Evolutionary conservation across 37 sponge, comb jelly and placozoan species (phyloP).

Genomic region (Geodia barretti): DNA sequence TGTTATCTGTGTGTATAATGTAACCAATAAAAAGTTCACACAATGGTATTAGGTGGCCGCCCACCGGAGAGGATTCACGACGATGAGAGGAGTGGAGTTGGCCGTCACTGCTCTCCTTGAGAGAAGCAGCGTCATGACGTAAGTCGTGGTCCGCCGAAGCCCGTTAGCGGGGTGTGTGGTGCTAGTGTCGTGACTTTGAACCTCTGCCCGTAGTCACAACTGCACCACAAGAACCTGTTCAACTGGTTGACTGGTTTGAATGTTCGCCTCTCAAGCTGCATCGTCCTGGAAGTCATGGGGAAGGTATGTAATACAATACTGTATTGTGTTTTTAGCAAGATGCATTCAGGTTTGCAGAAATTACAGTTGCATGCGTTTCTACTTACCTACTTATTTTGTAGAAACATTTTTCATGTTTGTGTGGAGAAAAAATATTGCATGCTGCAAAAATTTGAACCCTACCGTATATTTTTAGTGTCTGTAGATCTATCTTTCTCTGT

Average conservation of each 20-base stretch:
- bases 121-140: slow-evolving; percentile 74
- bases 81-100: slow-evolving; percentile 12
- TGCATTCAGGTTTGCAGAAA: too few relatives aligned
- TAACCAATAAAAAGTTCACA: too few relatives aligned
- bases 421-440: too few relatives aligned
- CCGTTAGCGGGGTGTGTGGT: too few relatives aligned
- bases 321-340: too few relatives aligned
- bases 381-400: too few relatives aligned
- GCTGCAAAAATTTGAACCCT: too few relatives aligned
- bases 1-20: background rate
- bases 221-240: slow-evolving; percentile 82
- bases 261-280: slow-evolving; percentile 34
- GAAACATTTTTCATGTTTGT: too few relatives aligned
- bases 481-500: too few relatives aligned
- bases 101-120: slow-evolving; percentile 27
- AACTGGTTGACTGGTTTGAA: slow-evolving; percentile 78
- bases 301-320: slow-evolving; percentile 55
- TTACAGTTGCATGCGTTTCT: too few relatives aligned
- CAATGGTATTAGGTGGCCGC: slow-evolving; percentile 73
- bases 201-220: slow-evolving; percentile 56
- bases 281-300: slow-evolving; percentile 77
- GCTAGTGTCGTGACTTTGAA: too few relatives aligned
- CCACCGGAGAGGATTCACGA: slow-evolving; percentile 76
- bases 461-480: too few relatives aligned
- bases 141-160: slow-evolving; percentile 20